Base-by-base conservation (phyloP, 2,888 invertebrate species). In the Marasmarcha lunaedactyla region DNA sequence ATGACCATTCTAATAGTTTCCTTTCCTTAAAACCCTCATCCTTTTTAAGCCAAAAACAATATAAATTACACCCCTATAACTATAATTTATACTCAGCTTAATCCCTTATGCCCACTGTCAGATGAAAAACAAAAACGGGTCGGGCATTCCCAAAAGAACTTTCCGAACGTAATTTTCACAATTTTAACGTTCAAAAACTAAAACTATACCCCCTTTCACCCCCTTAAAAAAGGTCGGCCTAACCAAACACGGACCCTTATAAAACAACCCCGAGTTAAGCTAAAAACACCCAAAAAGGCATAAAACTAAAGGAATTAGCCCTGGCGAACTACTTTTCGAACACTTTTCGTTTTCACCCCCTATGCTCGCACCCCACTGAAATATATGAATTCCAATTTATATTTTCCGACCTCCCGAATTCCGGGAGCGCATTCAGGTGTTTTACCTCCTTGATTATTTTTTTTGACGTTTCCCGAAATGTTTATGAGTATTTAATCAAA, bases 261-360 rank as follows among this genome's bases (percentile, higher is more conserved):
- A 76, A 76, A 74, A 71, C 68, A 70, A 62, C 20, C 64, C 59
- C 53, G 43, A 47, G 47, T 51, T 49, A 55, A 61, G 56, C 59
- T 57, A 81, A 81, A 79, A 79, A 64, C 66, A 57, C 64, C 77
- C 79, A 77, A 81, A 81, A 83, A 79, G 79, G 77, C 76, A 74
- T 83, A 83, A 81, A 83, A 83, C 81, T 81, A 78, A 77, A 71
- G 81, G 79, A 79, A 81, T 79, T 81, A 83, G 72, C 65, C 60
- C 59, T 59, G 52, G 58, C 57, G 66, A 76, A 78, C 83, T 79
- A 81, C 83, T 81, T 83, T 81, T 76, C 79, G 67, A 81, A 77
- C 78, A 77, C 74, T 78, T 73, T 76, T 70, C 63, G 30, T 10
- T 27, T 62, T 58, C 61, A 62, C 52, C 49, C 54, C 47, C 52